Evolutionary conservation across 2,888 invertebrate species (phyloP).

Genomic region (Norana najaformis): DNA sequence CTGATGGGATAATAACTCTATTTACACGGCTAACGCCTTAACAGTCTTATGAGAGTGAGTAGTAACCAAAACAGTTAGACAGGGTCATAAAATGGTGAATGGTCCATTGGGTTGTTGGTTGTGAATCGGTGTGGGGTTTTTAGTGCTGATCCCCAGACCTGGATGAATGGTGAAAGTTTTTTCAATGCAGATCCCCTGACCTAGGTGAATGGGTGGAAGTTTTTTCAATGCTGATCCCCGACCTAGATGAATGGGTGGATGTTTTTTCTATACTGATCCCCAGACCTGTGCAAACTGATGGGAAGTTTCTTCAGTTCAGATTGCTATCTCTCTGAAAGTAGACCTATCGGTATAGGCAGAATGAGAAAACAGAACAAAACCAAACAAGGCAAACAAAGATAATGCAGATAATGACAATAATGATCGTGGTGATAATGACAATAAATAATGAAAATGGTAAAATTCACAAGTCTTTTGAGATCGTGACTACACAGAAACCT

Average conservation of each 20-base stretch:
- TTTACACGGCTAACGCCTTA: neutral
- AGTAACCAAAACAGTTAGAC: neutral
- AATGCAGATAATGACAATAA: neutral
- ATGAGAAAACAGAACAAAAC: neutral
- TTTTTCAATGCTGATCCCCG: too few species aligned
- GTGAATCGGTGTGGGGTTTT: neutral
- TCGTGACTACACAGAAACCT: neutral
- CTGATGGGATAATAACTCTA: neutral
- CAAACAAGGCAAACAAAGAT: neutral
- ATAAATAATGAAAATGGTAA: constrained; percentile 3
- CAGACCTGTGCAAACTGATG: too few species aligned
- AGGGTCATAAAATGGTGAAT: too few species aligned
- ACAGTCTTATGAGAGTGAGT: neutral
- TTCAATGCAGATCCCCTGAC: too few species aligned
- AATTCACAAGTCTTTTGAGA: neutral
- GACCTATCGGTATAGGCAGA: neutral
- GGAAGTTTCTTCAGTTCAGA: too few species aligned
- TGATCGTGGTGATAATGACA: neutral
- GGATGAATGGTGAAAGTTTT: too few species aligned
- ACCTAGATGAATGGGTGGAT: too few species aligned
- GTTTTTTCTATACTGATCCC: too few species aligned
- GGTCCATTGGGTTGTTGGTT: too few species aligned
- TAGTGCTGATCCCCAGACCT: neutral
- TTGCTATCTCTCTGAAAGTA: neutral
- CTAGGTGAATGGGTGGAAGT: too few species aligned